Evolutionary conservation across 2,113 vertebrate genomes (phyloP), one percentile per base, ranked within the genome.

Genomic region (Maccullochella peelii): DNA sequence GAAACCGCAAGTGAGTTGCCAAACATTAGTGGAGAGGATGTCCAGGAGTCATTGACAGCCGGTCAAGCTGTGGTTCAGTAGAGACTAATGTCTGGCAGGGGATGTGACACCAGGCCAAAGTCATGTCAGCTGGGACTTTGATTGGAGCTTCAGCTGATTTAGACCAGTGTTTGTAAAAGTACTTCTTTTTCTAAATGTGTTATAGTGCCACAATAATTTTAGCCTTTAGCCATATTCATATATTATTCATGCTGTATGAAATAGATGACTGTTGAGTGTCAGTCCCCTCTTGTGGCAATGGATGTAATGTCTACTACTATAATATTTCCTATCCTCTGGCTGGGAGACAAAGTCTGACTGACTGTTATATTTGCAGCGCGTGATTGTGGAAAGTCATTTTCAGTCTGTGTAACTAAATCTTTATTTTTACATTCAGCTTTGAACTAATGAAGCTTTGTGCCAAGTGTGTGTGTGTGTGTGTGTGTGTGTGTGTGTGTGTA

Each of bases 191-290:
- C 7, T 79, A 77, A 77, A 69, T 6, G 18, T 79, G 67, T 71
- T 61, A 40, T 86, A 89, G 79, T 84, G 82, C 89, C 73, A 84
- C 77, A 58, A 3, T 76, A 9, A 83, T 42, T 84, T 76, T 77
- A 88, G 63, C 78, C 49, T 74, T 8, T 73, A 78, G 81, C 50
- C 40, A 69, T 63, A 55, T 20, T 78, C 23, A 63, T 76, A 21
- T 85, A 27, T 71, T 80, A 73, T 71, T 77, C 59, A 83, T 79
- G 69, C 69, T 68, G 40, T 79, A 23, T 62, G n/a, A 55, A 44
- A 71, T 63, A 36, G 36, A 49, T 44, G 61, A 40, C 59, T 67
- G 40, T 21, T 33, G 20, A 66, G 59, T 75, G 27, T 76, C 54
- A 61, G 36, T 82, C 58, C 20, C 21, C 21, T 57, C 54, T 58